Base-by-base conservation (phyloP, 2,888 invertebrate species). In the Brachynemurus nebulosus region DNA sequence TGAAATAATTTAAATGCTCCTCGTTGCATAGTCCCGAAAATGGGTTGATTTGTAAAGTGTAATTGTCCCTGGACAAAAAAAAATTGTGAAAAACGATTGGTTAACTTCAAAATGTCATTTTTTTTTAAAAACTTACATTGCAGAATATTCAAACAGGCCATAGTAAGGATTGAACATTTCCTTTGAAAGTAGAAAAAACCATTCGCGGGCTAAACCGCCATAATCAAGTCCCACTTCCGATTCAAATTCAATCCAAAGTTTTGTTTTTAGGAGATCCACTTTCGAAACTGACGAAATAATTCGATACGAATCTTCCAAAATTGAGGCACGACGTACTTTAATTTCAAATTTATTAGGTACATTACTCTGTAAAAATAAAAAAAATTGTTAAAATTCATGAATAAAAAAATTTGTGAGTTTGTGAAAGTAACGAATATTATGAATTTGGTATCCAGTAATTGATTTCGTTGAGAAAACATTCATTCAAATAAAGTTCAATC, bases 131-230 rank as follows among this genome's bases (percentile, higher is more conserved):
- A 73, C 81, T 73, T 67, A 85, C 96, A 95, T 95, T 4, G 97
- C 97, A 1, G 96, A 96, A 72, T 98, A 98, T 68, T 98, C 97
- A 70, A 98, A 98, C 44, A 98, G 75, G 0, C 97, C 97, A 68
- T 98, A 98, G 66, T 97, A 98, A 0, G 98, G 98, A 72, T 98
- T 98, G 69, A 98, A 98, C 93, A 98, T 96, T 72, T 98, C 97
- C 66, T 95, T 95, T 1, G 96, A 97, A 9, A 98, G 70, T 19
- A 97, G 74, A 72, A 95, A 98, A 72, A 98, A 98, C 95, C 96
- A 97, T 68, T 98, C 97, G 48, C 97, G 75, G 1, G 95, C 90
- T 42, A 96, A 74, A 12, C 96, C 96, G 45, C 96, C 96, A 66
- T 97, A 97, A 68, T 97, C 97, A 68, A 81, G 64, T 12, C 96